Percentiles rank a stretch among this genome's conserved stretches.
Conservation (phyloP, 2,888 invertebrate genomes). For the Chrysotoxum bicinctum region DNA sequence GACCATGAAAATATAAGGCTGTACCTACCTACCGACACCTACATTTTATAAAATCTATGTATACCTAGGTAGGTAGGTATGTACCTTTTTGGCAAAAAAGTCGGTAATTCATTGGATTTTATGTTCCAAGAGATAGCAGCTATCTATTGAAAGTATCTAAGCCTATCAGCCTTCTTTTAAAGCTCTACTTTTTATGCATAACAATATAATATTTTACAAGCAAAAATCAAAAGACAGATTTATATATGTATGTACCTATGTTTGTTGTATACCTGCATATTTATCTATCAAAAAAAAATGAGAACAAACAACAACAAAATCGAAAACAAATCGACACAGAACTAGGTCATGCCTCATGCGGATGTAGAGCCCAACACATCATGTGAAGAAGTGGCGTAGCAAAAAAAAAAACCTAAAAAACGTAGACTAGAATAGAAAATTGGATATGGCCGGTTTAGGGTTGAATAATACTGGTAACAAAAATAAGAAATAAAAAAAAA, state of each 20-base stretch:
- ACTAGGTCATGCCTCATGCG: slow-evolving; percentile 55
- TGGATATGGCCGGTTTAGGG: slow-evolving; percentile 22
- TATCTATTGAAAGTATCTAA: neutral
- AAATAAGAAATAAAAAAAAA: slow-evolving; percentile 8
- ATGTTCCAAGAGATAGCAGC: no score
- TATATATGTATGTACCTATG: neutral
- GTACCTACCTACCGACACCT: no score
- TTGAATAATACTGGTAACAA: slow-evolving; percentile 5
- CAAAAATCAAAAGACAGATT: neutral
- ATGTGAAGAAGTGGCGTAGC: slow-evolving; percentile 27
- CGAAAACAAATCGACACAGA: slow-evolving; percentile 49
- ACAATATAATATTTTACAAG: neutral
- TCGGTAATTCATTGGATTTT: no score
- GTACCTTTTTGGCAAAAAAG: no score
- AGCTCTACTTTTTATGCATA: neutral
- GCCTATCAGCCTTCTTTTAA: neutral
- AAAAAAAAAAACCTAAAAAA: neutral
- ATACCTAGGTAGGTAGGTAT: no score
- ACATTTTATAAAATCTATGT: no score
- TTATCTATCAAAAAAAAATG: neutral
- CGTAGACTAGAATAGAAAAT: slow-evolving; percentile 52
- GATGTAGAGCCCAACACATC: slow-evolving; percentile 29
- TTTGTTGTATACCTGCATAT: neutral
- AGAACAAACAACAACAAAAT: slow-evolving; percentile 13
- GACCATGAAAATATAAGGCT: no score